Percentiles rank a stretch among this genome's conserved stretches.
Evolutionary conservation across 2,797 vertebrate species (phyloP).

Genomic region (Brachyalestes nurse): DNA sequence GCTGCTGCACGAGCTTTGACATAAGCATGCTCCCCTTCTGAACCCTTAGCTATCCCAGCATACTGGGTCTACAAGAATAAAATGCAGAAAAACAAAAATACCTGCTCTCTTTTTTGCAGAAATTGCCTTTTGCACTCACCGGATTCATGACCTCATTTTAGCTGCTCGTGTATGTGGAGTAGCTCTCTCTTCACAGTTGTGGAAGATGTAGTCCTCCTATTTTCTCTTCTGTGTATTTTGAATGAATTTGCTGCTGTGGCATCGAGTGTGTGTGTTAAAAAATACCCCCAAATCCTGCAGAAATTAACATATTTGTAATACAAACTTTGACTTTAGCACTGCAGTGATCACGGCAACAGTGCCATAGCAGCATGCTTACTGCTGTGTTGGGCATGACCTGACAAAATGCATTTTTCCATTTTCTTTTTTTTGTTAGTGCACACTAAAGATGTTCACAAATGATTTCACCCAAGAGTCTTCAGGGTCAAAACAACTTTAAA

Average conservation of each 20-base stretch:
- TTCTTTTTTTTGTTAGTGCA: neutral
- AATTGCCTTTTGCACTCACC: neutral
- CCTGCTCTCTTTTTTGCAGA: conserved; percentile 3
- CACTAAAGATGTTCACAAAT: too few species aligned
- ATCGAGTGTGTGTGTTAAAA: neutral
- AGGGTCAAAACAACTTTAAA: too few species aligned
- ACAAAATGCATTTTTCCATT: too few species aligned
- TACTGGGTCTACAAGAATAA: neutral
- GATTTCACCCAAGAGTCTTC: too few species aligned
- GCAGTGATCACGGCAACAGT: neutral
- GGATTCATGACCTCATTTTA: conserved; percentile 7
- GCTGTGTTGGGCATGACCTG: neutral
- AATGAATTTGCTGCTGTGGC: neutral
- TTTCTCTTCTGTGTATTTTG: neutral
- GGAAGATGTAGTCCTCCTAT: neutral
- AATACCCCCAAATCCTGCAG: too few species aligned
- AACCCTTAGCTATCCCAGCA: neutral
- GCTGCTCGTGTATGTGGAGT: neutral
- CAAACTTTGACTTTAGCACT: neutral
- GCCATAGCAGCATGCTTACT: neutral
- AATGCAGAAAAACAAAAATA: neutral
- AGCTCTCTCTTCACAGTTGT: neutral
- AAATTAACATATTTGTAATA: neutral
- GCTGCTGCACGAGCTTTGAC: conserved; percentile 18
- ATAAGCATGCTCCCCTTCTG: neutral